Evolutionary conservation across 2,113 vertebrate species (phyloP).

Genomic region (Microcebus jonahi): DNA sequence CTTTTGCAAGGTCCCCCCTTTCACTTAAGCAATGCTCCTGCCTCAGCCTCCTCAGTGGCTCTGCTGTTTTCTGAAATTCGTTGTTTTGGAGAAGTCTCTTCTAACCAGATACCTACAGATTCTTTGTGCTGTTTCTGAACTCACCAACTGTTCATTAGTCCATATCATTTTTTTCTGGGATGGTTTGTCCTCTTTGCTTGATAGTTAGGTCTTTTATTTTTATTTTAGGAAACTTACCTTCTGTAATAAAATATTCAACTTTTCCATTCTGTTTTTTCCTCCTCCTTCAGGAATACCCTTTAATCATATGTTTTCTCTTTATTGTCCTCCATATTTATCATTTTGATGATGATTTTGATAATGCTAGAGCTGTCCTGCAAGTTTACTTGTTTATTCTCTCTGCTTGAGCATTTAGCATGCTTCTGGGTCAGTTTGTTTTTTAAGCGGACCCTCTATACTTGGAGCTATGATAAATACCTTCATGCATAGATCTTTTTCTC

Average conservation of each 20-base stretch:
- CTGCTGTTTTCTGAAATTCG: not conserved
- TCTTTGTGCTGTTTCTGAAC: not conserved
- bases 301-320: not conserved
- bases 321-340: not conserved
- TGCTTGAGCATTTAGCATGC: not conserved
- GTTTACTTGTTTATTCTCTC: not conserved
- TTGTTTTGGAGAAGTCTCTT: not conserved
- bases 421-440: not conserved
- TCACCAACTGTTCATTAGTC: not conserved
- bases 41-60: not conserved
- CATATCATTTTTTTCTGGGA: not conserved
- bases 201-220: not conserved
- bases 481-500: not conserved
- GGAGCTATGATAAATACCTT: not conserved
- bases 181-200: not conserved
- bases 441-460: not conserved
- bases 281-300: not conserved
- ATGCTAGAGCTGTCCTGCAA: not conserved
- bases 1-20: no score
- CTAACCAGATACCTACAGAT: not conserved
- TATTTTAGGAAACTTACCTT: not conserved
- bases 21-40: no score
- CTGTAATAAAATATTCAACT: not conserved
- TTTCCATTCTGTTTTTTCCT: not conserved
- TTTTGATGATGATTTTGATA: conserved; percentile 18